Evolutionary conservation across 2,113 vertebrate species (phyloP), one percentile per base, ranked within the genome.

Genomic region (Porphyrio hochstetteri): DNA sequence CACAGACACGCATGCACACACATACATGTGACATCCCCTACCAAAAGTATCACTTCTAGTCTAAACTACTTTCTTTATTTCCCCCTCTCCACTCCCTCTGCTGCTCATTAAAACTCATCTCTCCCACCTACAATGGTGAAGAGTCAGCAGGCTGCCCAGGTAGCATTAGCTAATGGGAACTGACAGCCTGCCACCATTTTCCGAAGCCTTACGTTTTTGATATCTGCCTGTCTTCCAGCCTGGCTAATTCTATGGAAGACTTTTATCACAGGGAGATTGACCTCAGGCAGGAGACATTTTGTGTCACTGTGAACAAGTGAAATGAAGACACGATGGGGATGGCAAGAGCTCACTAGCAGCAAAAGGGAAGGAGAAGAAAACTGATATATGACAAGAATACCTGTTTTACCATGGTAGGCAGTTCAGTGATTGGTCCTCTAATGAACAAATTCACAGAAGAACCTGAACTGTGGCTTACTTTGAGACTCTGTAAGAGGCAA

Each of bases 81-180:
- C 3, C 27, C 28, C n/a, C 19, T 67, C 36, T 88, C 63, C 82
- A 65, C 63, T 86, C 85, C 61, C 65, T 86, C 85, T 89, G 88
- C 86, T 92, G 77, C 95, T 96, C 96, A 96, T 97, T 97, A 97
- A 94, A 97, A 92, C 88, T 76, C 79, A n/a, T 61, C 57, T 91
- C 55, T 94, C 65, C 65, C 81, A 57, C 61, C 65, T 87, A 79
- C 69, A 88, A 71, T 10, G 69, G 56, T 60, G 69, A 93, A 69
- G 65, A 96, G 92, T 69, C 91, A 94, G 96, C 92, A 92, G 81
- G 91, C 53, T 92, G 91, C 74, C 59, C 77, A 89, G 74, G 55
- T 42, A 93, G 70, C 81, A 77, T 69, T 86, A 87, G 77, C 67
- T 94, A 96, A 96, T 67, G 92, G 81, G 95, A 92, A 82, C 59